Evolutionary conservation across 2,888 invertebrate species (phyloP).

Genomic region (Clitarchus hookeri): DNA sequence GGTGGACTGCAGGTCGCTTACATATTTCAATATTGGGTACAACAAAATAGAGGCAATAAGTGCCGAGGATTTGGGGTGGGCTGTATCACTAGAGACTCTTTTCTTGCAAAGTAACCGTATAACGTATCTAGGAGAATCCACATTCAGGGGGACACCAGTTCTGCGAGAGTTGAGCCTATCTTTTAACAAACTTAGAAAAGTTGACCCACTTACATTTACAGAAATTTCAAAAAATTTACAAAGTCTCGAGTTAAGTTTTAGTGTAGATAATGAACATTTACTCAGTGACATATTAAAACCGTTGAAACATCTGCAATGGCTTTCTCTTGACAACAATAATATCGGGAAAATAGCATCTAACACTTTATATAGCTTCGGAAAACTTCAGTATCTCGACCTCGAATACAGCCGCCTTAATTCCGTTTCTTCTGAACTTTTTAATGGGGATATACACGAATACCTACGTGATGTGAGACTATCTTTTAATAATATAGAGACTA

Average conservation of each 20-base stretch:
- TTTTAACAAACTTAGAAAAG: conserved; percentile 54
- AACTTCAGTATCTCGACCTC: conserved; percentile 51
- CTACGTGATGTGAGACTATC: conserved; percentile 80
- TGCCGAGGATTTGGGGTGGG: conserved; percentile 44
- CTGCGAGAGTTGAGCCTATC: conserved; percentile 56
- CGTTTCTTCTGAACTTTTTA: conserved; percentile 50
- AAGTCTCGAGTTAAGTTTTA: conserved; percentile 52
- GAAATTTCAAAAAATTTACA: conserved; percentile 49
- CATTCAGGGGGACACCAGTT: conserved; percentile 51
- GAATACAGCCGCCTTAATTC: conserved; percentile 51
- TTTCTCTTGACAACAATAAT: conserved; percentile 51
- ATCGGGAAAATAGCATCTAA: conserved; percentile 46
- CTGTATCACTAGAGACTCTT: conserved; percentile 50
- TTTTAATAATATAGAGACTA: conserved; percentile 52
- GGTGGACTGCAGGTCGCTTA: conserved; percentile 48
- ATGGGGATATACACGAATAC: conserved; percentile 66
- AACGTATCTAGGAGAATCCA: conserved; percentile 46
- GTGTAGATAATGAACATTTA: conserved; percentile 45
- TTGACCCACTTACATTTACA: conserved; percentile 52
- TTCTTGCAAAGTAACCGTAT: conserved; percentile 52
- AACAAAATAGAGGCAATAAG: conserved; percentile 48
- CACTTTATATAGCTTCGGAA: conserved; percentile 47
- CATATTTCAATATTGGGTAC: conserved; percentile 51
- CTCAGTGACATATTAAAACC: conserved; percentile 48
- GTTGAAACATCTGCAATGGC: conserved; percentile 49